Base-by-base conservation (phyloP, 2,113 vertebrate genomes). In the Natator depressus region DNA sequence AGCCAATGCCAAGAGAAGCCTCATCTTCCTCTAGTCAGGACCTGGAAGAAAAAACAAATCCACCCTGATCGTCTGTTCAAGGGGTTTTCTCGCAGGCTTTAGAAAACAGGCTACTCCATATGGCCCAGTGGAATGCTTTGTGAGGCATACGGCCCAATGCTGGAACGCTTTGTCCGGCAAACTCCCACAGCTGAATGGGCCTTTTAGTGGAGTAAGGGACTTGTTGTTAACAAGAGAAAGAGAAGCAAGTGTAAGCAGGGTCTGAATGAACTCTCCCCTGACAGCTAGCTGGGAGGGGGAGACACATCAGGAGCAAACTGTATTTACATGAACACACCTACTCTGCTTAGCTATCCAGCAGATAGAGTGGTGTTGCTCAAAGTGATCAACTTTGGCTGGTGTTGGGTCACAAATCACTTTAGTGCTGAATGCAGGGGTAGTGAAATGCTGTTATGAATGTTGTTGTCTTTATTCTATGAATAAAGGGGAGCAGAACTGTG, bases 11-110 rank as follows among this genome's bases (percentile, higher is more conserved):
- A 93, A 85, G 91, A 95, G 87, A 78, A 96, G 80, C 90, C 84
- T 96, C 97, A 97, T 97, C 89, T 82, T 96, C 95, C 87, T 94
- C 89, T 85, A 75, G 49, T 31, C 75, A 1, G 2, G 31, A 46
- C 35, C 87, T 93, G 91, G 72, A 54, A 69, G 80, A 69, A 88
- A 75, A 31, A 85, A 29, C 1, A 1, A 72, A 20, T n/a, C 65
- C 65, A 72, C 65, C 35, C 9, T n/a, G 65, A 35, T 72, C 17
- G 5, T 72, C 35, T 38, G 22, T 38, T 72, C 65, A 38, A 72
- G 65, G 31, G n/a, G 65, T 19, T 20, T n/a, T 38, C 35, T 17
- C 38, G 65, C n/a, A 72, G 19, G 65, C 65, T 38, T 17, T n/a
- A 72, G n/a, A 72, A n/a, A 72, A 72, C 31, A 72, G 35, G 8